Evolutionary conservation across 2,113 vertebrate species (phyloP), one percentile per base, ranked within the genome.

Genomic region (Pedionomus torquatus): DNA sequence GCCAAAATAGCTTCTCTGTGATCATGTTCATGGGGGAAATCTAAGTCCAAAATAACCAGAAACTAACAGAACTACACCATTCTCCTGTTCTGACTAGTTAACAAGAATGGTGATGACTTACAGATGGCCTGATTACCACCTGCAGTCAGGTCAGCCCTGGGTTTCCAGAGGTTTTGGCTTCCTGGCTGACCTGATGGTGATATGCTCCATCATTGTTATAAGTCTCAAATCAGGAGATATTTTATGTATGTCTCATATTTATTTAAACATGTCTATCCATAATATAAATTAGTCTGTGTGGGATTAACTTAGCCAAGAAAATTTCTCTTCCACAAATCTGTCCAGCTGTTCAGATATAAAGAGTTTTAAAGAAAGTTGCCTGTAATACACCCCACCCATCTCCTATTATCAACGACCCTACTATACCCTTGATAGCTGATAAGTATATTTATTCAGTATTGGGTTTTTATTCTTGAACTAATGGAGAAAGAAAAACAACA

Each of bases 261-360:
- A 76, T 76, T 95, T 95, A 84, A 97, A 89, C 30, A 48, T 24
- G 46, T 48, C 85, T 77, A n/a, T 28, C 85, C 71, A 23, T 74
- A 83, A 60, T 31, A 64, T 68, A 96, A 94, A 93, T 95, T 58
- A 83, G 48, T 41, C 88, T 83, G 57, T 12, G 26, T 33, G 86
- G 86, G 64, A 87, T 92, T 89, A 94, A 89, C 55, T 43, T 11
- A 89, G 83, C 92, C 72, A 94, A 89, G 83, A 90, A 94, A 90
- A 94, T 93, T 96, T 93, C 37, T 95, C 86, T 90, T 55, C 88
- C 85, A 95, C 82, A 91, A 92, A 93, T 90, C 60, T 82, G 96
- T 87, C 89, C 3, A 63, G 94, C 97, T 64, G 43, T 74, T 96
- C 84, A 78, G 88, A 94, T 83, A 91, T 86, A 92, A 89, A 96